Conservation (phyloP, 92 coral and sea anemone species). For the Isaurus tuberculatus region DNA sequence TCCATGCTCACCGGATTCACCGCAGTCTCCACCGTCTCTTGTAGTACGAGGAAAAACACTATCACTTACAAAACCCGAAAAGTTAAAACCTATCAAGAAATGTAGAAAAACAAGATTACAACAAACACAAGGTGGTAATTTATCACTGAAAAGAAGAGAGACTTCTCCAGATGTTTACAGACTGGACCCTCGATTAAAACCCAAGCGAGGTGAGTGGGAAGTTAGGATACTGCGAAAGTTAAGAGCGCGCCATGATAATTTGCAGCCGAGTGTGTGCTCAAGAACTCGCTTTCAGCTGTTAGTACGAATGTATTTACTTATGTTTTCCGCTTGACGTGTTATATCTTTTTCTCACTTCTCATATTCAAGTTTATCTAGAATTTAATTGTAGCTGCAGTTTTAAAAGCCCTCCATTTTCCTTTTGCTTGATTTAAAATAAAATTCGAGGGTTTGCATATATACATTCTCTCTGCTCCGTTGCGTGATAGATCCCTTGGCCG, state of each 20-base stretch:
- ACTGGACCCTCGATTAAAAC: constrained; percentile 77
- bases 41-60: constrained; percentile 83
- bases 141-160: constrained; percentile 82
- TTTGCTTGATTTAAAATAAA: not conserved
- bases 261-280: constrained; percentile 12
- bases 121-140: constrained; percentile 82
- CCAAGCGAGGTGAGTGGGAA: constrained; percentile 80
- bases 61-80: constrained; percentile 67
- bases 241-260: constrained; percentile 37
- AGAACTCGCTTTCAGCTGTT: constrained; percentile 18
- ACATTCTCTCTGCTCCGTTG: not conserved
- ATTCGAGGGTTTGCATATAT: not conserved
- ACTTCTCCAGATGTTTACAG: constrained; percentile 84
- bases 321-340: not conserved
- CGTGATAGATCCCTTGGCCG: constrained; percentile 9
- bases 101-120: constrained; percentile 88
- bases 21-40: constrained; percentile 90
- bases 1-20: constrained; percentile 87
- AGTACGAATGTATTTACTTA: constrained; percentile 15
- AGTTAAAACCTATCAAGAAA: constrained; percentile 67
- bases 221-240: constrained; percentile 28
- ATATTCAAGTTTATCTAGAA: not conserved
- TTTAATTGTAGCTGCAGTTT: not conserved
- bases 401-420: not conserved
- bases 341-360: not conserved